phyloP scores from a whole-genome alignment of 2,113 vertebrate species.

The Lepisosteus oculatus region DNA sequence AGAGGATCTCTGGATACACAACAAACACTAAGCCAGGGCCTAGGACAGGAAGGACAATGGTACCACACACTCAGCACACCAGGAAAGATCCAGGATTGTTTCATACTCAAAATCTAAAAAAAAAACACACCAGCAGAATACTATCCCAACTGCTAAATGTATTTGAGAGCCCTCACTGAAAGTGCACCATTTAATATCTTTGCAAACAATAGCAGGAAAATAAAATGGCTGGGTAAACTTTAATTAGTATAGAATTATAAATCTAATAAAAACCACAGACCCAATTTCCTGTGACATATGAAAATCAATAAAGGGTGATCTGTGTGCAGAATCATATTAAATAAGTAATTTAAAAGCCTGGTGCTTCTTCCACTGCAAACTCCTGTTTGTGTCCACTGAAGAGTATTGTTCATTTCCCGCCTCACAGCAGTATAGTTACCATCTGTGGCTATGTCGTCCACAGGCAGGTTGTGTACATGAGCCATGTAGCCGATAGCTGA shows the following conservation, averaged over 20 bases:
- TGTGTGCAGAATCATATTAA: background rate
- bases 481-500: slow-evolving; percentile 71
- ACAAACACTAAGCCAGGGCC: slow-evolving; percentile 71
- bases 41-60: slow-evolving; percentile 16
- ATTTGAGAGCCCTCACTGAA: background rate
- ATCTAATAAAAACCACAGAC: background rate
- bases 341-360: too few species aligned
- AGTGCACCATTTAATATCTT: background rate
- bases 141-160: background rate
- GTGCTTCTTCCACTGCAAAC: too few species aligned
- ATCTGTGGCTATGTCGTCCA: slow-evolving; percentile 65
- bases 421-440: slow-evolving; percentile 38
- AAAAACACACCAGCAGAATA: background rate
- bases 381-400: background rate
- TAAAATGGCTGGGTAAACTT: background rate
- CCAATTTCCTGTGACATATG: background rate
- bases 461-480: slow-evolving; percentile 62
- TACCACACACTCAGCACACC: too few species aligned
- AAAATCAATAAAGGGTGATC: background rate
- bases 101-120: background rate
- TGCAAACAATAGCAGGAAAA: slow-evolving; percentile 1
- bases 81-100: too few species aligned
- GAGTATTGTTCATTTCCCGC: background rate
- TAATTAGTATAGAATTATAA: background rate
- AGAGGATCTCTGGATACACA: slow-evolving; percentile 66